These are phyloP conservation scores for Lipotes vexillifer DNA, from an alignment of 2,113 vertebrate species.

Conservation along the genomic window DNA sequence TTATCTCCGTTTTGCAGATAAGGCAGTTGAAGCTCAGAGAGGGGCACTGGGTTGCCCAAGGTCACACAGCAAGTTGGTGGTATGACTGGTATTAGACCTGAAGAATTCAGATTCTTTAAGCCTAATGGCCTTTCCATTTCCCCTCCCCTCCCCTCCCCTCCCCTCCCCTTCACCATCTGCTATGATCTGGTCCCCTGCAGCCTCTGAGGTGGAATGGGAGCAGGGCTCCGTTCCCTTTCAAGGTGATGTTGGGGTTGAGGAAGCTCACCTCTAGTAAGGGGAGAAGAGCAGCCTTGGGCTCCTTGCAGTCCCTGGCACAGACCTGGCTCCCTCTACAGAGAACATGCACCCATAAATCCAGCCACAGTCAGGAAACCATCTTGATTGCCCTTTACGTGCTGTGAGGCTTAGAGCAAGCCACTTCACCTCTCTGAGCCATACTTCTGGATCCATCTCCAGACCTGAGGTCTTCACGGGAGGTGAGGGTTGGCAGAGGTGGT, in stretches of 20 bases:
- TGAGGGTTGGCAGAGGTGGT: background rate
- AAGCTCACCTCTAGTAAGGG: background rate
- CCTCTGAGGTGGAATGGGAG: background rate
- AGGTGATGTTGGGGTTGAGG: background rate
- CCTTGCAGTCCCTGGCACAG: background rate
- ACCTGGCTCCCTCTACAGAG: background rate
- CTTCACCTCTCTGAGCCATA: background rate
- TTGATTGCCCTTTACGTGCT: background rate
- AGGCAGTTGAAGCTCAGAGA: background rate
- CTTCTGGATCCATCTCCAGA: background rate
- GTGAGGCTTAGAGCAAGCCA: background rate
- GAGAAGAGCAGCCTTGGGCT: background rate
- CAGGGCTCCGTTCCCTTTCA: background rate
- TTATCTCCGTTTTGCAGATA: background rate
- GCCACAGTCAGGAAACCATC: background rate
- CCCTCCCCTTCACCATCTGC: background rate
- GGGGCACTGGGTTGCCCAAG: background rate
- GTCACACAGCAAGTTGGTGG: background rate
- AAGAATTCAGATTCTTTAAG: background rate
- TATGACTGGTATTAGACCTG: background rate
- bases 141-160: background rate
- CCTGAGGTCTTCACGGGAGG: background rate
- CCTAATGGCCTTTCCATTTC: background rate
- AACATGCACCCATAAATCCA: background rate
- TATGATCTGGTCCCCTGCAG: background rate